Evolutionary conservation across 2,113 vertebrate genomes (phyloP), one percentile per base, ranked within the genome.

Genomic region (Narcine bancroftii): DNA sequence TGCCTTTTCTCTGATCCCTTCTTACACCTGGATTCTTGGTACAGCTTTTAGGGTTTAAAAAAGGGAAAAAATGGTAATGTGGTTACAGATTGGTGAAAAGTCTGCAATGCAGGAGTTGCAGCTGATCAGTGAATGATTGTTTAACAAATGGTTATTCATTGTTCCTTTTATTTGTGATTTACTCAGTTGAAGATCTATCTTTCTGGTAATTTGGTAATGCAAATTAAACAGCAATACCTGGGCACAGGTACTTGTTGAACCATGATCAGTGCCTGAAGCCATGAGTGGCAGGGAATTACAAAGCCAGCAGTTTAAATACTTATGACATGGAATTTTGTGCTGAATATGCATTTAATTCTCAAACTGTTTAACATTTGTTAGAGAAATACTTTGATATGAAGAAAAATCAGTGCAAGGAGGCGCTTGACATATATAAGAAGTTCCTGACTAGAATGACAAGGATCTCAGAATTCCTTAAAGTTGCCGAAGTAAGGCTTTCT

Each of bases 341-440:
- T 91, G 39, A 47, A 69, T 24, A 63, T 65, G 53, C 56, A 47
- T 39, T 69, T 91, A 47, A 91, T 33, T 91, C 39, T 91, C 15
- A 5, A 39, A 39, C 42, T 45, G 42, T 91, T 91, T 91, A 45
- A 69, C 47, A 26, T 91, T 91, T 91, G 39, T 92, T 94, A 98
- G 98, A 99, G 96, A 99, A 99, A 96, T 99, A 99, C 94, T 99
- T 99, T 93, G 98, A 99, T 95, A 99, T 99, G 98, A 99, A 99
- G 95, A 99, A 99, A 95, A 97, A 97, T 93, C 98, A 99, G 92
- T 99, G 98, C 95, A 99, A 99, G 96, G 98, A 99, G 96, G 98
- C 98, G 92, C 95, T 99, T 95, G 98, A 99, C 93, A 99, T 99
- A 93, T 99, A 99, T 94, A 99, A 99, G 96, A 99, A 99, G 94